A percentile compares a stretch with the other conserved stretches of the same genome.
Conservation (phyloP, 2,888 invertebrate genomes). For the Pasiphila rectangulata region DNA sequence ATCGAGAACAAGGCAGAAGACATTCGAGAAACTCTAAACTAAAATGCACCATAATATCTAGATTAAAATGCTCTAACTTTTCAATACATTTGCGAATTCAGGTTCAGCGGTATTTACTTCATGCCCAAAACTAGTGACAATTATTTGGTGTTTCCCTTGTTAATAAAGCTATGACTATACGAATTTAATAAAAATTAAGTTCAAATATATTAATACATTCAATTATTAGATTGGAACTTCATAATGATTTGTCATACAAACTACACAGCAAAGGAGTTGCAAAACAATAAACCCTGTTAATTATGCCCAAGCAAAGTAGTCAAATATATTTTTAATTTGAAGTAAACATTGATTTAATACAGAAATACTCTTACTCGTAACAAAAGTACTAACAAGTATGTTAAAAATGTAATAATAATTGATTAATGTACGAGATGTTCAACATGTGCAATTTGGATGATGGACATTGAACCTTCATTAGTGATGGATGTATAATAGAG, state of each 20-base stretch:
- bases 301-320: constrained; percentile 26
- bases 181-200: constrained; percentile 44
- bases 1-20: constrained; percentile 53
- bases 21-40: constrained; percentile 73
- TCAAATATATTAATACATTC: constrained; percentile 24
- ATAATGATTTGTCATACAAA: constrained; percentile 72
- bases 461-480: constrained; percentile 61
- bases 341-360: constrained; percentile 1
- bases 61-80: constrained; percentile 47
- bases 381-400: constrained; percentile 26
- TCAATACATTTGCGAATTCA: constrained; percentile 45
- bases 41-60: constrained; percentile 74
- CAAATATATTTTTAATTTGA: constrained; percentile 16
- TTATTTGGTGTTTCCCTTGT: constrained; percentile 68
- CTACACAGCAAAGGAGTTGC: constrained; percentile 51
- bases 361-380: constrained; percentile 1
- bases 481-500: constrained; percentile 81
- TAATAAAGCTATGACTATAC: constrained; percentile 76
- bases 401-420: constrained; percentile 19
- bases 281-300: constrained; percentile 22
- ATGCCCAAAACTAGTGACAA: constrained; percentile 78
- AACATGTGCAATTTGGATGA: constrained; percentile 67
- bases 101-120: constrained; percentile 71
- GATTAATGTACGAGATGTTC: constrained; percentile 8
- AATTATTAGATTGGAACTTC: constrained; percentile 40